Evolutionary conservation across 2,888 invertebrate species (phyloP), one percentile per base, ranked within the genome.

Genomic region (Orchestes rusci): DNA sequence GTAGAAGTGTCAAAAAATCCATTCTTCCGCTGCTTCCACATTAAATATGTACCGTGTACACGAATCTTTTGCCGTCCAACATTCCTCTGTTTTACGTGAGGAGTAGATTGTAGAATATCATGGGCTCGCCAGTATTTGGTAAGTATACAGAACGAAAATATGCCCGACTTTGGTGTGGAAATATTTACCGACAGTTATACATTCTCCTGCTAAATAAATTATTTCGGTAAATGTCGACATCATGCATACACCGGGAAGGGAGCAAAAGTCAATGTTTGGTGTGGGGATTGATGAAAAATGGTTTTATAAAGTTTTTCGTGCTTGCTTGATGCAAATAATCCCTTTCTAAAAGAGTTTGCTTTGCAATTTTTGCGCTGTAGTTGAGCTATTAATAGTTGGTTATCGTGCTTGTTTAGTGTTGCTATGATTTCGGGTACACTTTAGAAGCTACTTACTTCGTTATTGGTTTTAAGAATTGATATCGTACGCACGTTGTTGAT

Each of bases 171-270:
- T 66, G 66, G 66, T 64, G 61, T 63, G 66, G 67, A 64, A 68
- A 68, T 68, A 68, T 68, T 68, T 68, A 65, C 68, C 65, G 67
- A 68, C 67, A 68, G 67, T 68, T 68, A 68, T 68, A 68, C 68
- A 68, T 68, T 68, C 68, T 68, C 67, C 65, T 66, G 67, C 66
- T 68, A 68, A 68, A 68, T 68, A 68, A 68, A 68, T 68, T 68
- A 67, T 68, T 68, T 67, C 67, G 64, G 68, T 67, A 67, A 68
- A 67, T 67, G 67, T 65, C 66, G 65, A 65, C 62, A 63, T 65
- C 65, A 66, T 64, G 64, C 61, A 60, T 62, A 58, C 63, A 58
- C 56, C 57, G 44, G 48, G 54, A 57, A 61, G 61, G 63, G 64
- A 65, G 61, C 60, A 58, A 64, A 64, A 65, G 65, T 65, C 64